Evolutionary conservation across 2,113 vertebrate genomes (phyloP).

Genomic region (Polyodon spathula): DNA sequence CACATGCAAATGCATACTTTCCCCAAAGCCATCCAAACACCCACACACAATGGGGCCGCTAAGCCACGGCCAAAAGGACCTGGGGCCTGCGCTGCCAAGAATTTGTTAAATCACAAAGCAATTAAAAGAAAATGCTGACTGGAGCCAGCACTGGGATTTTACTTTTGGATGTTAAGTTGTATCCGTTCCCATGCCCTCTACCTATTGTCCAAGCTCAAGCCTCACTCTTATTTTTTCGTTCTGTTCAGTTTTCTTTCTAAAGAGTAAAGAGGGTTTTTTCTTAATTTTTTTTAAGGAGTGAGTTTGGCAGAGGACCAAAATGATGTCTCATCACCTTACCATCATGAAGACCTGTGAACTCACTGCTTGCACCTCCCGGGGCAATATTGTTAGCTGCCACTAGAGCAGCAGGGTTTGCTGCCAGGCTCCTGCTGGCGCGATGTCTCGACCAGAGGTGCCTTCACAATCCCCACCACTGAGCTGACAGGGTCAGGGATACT

Average conservation of each 20-base stretch:
- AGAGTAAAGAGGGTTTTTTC: constrained; percentile 10
- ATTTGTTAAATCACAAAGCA: constrained; percentile 31
- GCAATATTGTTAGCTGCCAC: neutral
- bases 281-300: neutral
- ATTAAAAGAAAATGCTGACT: constrained; percentile 28
- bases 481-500: too few relatives aligned
- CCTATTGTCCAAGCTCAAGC: constrained; percentile 10
- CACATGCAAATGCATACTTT: too few relatives aligned
- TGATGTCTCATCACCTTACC: neutral
- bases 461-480: too few relatives aligned
- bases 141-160: constrained; percentile 25
- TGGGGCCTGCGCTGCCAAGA: constrained; percentile 15
- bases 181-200: constrained; percentile 40
- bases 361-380: neutral
- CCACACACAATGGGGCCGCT: constrained; percentile 3
- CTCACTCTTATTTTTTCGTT: constrained; percentile 7
- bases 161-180: constrained; percentile 26
- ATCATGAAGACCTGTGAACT: neutral
- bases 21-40: too few relatives aligned
- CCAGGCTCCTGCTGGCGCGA: too few relatives aligned
- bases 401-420: neutral
- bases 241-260: constrained; percentile 14
- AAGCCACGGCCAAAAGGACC: neutral
- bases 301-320: neutral
- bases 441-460: too few relatives aligned